Base-by-base conservation (phyloP, 2,888 invertebrate genomes). In the Tachystola acroxantha region DNA sequence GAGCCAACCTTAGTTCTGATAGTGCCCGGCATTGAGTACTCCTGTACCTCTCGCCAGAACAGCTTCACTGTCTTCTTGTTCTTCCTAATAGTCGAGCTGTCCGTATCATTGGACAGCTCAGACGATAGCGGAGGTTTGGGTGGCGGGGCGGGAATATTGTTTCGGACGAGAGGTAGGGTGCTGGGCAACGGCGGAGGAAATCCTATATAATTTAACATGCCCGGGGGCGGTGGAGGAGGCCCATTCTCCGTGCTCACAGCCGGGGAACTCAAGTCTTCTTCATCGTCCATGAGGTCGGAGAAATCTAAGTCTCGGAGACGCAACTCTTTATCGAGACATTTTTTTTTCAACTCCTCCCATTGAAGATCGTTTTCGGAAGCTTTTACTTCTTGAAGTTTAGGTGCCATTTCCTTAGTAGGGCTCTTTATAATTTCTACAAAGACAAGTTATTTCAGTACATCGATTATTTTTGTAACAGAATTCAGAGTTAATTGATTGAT, bases 31-130 rank as follows among this genome's bases (percentile, higher is more conserved):
- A 66, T 59, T 0, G 92, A 91, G 63, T 92, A 92, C 48, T 95
- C 96, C 50, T 94, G 91, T 5, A 96, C 94, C 78, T 99, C 97
- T 66, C 95, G 95, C 99, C 99, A 99, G 76, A 99, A 99, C 34
- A 99, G 87, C 78, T 98, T 98, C 9, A 99, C 95, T 13, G 99
- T 99, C 73, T 98, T 97, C 81, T 98, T 98, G 65, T 93, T 96
- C 69, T 96, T 96, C 69, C 92, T 94, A 26, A 91, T 89, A 0
- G 90, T 71, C 44, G 88, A 72, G 63, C 82, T 64, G 58, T 87
- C 77, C 10, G 75, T 72, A 34, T 87, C 87, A 34, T 76, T 78
- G 9, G 78, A 69, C 19, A 72, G 43, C 39, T 88, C 74, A 0
- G 71, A 68, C 3, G 75, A 67, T 7, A 64, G 41, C 1, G 66